Evolutionary conservation across 2,797 vertebrate species (phyloP), one percentile per base, ranked within the genome.

Genomic region (Sphenodon punctatus): DNA sequence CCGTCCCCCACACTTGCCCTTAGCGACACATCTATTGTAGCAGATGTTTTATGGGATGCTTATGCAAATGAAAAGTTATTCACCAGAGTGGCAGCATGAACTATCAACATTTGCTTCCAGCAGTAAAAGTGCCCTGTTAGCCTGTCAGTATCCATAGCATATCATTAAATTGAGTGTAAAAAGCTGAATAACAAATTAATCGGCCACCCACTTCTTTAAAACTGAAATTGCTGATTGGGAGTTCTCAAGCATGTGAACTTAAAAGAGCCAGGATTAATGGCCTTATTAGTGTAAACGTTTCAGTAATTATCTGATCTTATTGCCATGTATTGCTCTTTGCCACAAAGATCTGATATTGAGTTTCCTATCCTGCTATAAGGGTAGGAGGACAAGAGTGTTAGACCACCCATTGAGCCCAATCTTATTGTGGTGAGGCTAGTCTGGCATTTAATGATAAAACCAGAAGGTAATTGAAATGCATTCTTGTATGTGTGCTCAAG

Each of bases 321-420:
- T 89, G 30, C 75, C 43, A 63, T 78, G 78, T 61, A 78, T 88
- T 80, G 76, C 55, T 64, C 61, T 90, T 72, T 79, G 85, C 68
- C 45, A 42, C 61, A 90, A 88, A 68, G 65, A 64, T 59, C 82
- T 91, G 78, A 86, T 90, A 84, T 45, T 90, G 86, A 87, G 80
- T 79, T 85, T 94, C 87, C 66, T 82, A 78, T 91, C 85, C 71
- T 87, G 80, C 67, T 85, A 38, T 84, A 70, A 84, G 22, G 75
- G 85, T 89, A 88, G 88, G 78, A 64, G 81, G 78, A 79, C 30
- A 76, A 67, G 72, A 92, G 69, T 80, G 93, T 83, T 61, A 92
- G 95, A 92, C 95, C 96, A 94, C 95, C 93, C 94, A 95, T 64
- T 81, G 82, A 92, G 91, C 88, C 75, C 49, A 79, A 64, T 78